phyloP scores from a whole-genome alignment of 2,888 invertebrate genomes.

The Trissolcus brochymenae region DNA sequence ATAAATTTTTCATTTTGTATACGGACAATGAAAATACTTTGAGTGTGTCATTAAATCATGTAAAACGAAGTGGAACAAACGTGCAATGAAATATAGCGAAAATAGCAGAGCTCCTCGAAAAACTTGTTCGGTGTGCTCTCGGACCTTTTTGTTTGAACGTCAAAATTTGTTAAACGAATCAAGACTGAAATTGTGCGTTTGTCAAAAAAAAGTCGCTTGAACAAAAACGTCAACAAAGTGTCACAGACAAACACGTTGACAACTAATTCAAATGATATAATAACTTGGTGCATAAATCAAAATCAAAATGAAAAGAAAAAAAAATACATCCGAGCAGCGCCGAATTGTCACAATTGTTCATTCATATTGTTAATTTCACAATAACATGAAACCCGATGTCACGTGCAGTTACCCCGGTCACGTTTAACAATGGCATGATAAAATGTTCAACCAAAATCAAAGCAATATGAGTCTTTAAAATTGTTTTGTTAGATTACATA shows the following conservation, averaged over 20 bases:
- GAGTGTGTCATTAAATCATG: constrained; percentile 35
- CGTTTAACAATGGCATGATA: constrained; percentile 6
- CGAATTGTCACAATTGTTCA: constrained; percentile 8
- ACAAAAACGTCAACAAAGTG: neutral
- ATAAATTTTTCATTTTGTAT: neutral
- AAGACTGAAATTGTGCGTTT: constrained; percentile 1
- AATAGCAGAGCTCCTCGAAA: constrained; percentile 20
- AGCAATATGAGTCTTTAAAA: too few relatives aligned
- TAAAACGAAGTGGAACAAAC: constrained; percentile 37
- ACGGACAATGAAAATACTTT: constrained; percentile 1
- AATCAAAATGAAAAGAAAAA: neutral
- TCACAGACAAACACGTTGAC: too few relatives aligned
- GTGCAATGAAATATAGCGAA: constrained; percentile 40
- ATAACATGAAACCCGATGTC: constrained; percentile 28
- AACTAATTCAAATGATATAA: neutral
- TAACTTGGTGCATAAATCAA: neutral
- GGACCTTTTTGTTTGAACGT: neutral
- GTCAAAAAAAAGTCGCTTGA: constrained; percentile 7
- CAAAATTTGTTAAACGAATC: constrained; percentile 8
- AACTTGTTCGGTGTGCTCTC: neutral
- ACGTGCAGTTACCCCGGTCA: constrained; percentile 29
- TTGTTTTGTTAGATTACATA: too few relatives aligned
- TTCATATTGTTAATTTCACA: constrained; percentile 39
- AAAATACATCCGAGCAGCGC: constrained; percentile 11
- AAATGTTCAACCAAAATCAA: constrained; percentile 17